Evolutionary conservation across 2,797 vertebrate species (phyloP), one percentile per base, ranked within the genome.

Genomic region (Selene dorsalis): DNA sequence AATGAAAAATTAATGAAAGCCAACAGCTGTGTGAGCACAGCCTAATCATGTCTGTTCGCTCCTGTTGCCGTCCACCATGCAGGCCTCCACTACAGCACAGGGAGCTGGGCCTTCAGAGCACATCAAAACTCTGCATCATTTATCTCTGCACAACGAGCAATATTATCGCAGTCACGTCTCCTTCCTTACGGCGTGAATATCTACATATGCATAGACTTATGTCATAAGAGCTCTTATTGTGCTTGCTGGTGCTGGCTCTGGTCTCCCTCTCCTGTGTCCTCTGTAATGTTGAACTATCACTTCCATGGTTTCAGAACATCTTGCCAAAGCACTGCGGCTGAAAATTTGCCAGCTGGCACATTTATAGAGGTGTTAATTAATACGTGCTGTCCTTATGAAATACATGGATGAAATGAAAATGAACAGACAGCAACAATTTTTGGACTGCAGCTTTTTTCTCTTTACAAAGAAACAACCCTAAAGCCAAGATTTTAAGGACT

Each of bases 31-130:
- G 65, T 60, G 66, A 76, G 57, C 53, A 13, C 17, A 55, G 56
- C 62, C 63, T 50, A 11, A 65, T 75, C 43, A 55, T 66, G 26
- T 75, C 57, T 84, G 63, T 74, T 70, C 76, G 69, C 64, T 73
- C 26, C 67, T 41, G 57, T 80, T 43, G 28, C 45, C 35, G 39
- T 60, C 66, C 53, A 57, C 66, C 53, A 57, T 22, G 4, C 55
- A 53, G 39, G 32, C 30, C 16, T 72, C 18, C 2, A 28, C 6
- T 20, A 52, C 61, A 8, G 32, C 18, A 47, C 41, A 67, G 10
- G 14, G 39, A 50, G 55, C 8, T 35, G 30, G 17, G 20, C 1
- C n/a, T 24, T 60, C 24, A 39, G 35, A 69, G 14, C 9, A 47
- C 67, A 63, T 28, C 55, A 66, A 48, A 50, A 56, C 47, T 48